Evolutionary conservation across 2,888 invertebrate species (phyloP).

Genomic region (Epirrhoe alternata): DNA sequence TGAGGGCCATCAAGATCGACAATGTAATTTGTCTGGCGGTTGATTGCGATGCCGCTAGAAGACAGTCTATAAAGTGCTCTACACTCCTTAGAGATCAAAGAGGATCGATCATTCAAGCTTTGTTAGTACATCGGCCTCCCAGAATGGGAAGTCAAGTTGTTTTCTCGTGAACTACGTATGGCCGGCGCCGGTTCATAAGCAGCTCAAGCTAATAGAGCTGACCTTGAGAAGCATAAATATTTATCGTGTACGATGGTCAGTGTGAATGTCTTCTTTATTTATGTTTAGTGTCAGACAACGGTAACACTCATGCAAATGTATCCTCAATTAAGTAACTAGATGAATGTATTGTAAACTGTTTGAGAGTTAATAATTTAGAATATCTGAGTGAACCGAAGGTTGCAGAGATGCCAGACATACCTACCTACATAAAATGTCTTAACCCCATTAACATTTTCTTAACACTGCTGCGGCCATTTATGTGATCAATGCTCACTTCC

Average conservation of each 20-base stretch:
- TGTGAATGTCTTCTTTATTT: conserved; percentile 75
- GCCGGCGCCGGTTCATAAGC: conserved; percentile 12
- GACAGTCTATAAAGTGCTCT: conserved; percentile 40
- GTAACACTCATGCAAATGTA: conserved; percentile 27
- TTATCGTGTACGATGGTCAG: conserved; percentile 69
- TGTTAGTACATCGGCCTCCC: conserved; percentile 50
- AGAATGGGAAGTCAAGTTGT: conserved; percentile 4
- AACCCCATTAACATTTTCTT: too few relatives aligned
- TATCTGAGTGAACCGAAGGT: not conserved
- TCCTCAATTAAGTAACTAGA: not conserved
- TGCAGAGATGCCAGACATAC: not conserved
- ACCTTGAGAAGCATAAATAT: conserved; percentile 75
- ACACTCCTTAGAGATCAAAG: conserved; percentile 54
- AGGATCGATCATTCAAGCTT: conserved; percentile 50
- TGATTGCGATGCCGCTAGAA: conserved; percentile 10
- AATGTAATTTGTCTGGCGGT: conserved; percentile 12
- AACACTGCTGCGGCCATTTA: too few relatives aligned
- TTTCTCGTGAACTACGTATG: conserved; percentile 13
- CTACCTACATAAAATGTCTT: too few relatives aligned
- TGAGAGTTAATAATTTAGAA: not conserved
- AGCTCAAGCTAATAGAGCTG: conserved; percentile 59
- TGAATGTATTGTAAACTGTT: not conserved
- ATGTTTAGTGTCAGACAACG: conserved; percentile 42
- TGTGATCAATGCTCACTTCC: too few relatives aligned
- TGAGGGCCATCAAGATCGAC: not conserved